A percentile compares a stretch with the other conserved stretches of the same genome.
These are phyloP conservation scores for Aplocera efformata DNA, from an alignment of 2,888 invertebrate species.

Conservation along the genomic window DNA sequence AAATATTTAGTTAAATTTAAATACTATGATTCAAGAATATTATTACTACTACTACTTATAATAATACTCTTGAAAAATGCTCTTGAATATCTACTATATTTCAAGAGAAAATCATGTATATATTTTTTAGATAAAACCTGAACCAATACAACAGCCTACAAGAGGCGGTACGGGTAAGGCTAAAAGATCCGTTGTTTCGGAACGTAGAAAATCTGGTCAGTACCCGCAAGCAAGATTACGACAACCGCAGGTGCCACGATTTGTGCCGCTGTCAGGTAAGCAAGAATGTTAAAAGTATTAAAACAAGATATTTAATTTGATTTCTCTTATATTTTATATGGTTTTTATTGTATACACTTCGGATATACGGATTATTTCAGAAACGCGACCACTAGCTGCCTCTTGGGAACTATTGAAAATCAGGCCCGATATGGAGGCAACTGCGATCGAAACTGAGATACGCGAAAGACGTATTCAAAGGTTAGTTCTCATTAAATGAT, in stretches of 20 bases:
- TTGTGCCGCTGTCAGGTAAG: slow-evolving; percentile 58
- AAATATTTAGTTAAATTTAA: no score
- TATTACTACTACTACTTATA: no score
- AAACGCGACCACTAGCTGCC: slow-evolving; percentile 51
- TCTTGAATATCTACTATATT: no score
- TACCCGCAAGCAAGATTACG: slow-evolving; percentile 47
- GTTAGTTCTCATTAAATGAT: slow-evolving; percentile 35
- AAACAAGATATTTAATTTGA: not conserved
- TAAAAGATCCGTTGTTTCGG: slow-evolving; percentile 35
- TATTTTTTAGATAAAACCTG: slow-evolving; percentile 52
- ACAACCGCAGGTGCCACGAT: slow-evolving; percentile 46
- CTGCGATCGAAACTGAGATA: slow-evolving; percentile 79
- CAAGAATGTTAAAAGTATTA: not conserved
- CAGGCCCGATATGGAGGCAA: slow-evolving; percentile 60
- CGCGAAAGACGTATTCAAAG: slow-evolving; percentile 73
- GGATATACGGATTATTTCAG: slow-evolving; percentile 44
- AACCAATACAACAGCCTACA: slow-evolving; percentile 26
- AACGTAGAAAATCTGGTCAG: slow-evolving; percentile 39
- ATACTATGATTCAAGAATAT: no score
- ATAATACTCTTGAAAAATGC: no score
- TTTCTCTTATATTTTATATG: no score
- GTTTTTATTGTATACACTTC: no score
- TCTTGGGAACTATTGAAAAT: slow-evolving; percentile 65
- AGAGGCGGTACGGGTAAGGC: slow-evolving; percentile 29
- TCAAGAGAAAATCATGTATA: no score